A percentile compares a stretch with the other conserved stretches of the same genome.
phyloP scores from a whole-genome alignment of 2,113 vertebrate species.

The Larimichthys crocea region DNA sequence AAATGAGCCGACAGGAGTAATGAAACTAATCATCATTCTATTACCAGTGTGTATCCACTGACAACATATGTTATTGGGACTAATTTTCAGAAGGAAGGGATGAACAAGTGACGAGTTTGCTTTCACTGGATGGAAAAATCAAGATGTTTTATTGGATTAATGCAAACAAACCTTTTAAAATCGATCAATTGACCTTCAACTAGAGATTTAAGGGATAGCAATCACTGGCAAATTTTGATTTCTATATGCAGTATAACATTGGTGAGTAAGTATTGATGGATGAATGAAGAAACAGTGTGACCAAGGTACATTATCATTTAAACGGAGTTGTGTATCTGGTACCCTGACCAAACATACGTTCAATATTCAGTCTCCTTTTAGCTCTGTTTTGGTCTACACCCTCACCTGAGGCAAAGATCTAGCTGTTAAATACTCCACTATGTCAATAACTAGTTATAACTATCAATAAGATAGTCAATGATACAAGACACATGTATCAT shows the following conservation, averaged over 20 bases:
- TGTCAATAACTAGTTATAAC: no score
- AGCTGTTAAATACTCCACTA: no score
- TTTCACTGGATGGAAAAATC: not conserved
- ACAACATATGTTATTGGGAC: not conserved
- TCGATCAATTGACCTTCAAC: not conserved
- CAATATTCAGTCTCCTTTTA: no score
- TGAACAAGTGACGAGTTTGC: not conserved
- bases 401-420: no score
- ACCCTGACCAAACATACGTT: no score
- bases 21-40: constrained; percentile 23
- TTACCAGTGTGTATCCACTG: not conserved
- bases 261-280: no score
- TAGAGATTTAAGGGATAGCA: not conserved
- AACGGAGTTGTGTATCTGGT: no score
- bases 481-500: not conserved
- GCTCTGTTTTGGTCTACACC: no score
- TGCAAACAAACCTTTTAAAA: not conserved
- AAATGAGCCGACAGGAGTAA: constrained; percentile 23
- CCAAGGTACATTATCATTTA: no score
- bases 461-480: no score
- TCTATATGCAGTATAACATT: not conserved
- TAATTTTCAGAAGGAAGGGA: not conserved
- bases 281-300: no score
- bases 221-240: not conserved
- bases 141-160: not conserved